Conservation (phyloP, 2,113 vertebrate genomes). For the cattle (Bos taurus) region ARS-UCD2.0 NC_037347.1:1660501-1661000, state of each 20-base stretch:
- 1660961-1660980: accelerated
- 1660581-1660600: too few relatives aligned
- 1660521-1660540: background rate
- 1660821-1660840: background rate
- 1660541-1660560: background rate
- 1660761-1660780: background rate
- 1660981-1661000: background rate
- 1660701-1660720: background rate
- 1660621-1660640: too few relatives aligned
- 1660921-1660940: background rate
- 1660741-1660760: background rate
- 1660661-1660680: background rate
- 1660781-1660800: slow-evolving; percentile 1
- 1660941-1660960: background rate
- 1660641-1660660: background rate
- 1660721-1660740: background rate
- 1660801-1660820: background rate
- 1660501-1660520: background rate
- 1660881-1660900: background rate
- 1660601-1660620: too few relatives aligned
- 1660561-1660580: too few relatives aligned
- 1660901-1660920: background rate
- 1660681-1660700: background rate
- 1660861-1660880: background rate
- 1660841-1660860: background rate